phyloP scores from a whole-genome alignment of 2,113 vertebrate species.

The Ancistrus triradiatus region DNA sequence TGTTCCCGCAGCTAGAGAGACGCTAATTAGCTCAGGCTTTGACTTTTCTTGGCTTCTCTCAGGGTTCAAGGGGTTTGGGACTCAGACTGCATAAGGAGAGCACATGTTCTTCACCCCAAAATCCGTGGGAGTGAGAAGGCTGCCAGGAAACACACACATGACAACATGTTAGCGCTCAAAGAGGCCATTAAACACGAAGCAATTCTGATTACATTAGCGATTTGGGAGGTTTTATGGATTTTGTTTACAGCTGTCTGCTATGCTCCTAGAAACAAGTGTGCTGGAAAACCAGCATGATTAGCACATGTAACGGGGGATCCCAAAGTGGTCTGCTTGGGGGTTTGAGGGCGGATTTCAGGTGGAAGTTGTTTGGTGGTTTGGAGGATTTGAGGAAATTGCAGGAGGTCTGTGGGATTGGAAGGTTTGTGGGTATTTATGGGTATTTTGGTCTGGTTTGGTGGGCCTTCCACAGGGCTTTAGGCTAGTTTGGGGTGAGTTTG shows the following conservation, averaged over 20 bases:
- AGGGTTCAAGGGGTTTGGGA: neutral
- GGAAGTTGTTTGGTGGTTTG: too few species aligned
- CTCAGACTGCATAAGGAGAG: neutral
- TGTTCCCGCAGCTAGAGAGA: too few species aligned
- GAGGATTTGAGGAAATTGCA: too few species aligned
- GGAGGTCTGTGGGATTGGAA: too few species aligned
- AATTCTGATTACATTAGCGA: slow-evolving; percentile 24
- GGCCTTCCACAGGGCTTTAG: too few species aligned
- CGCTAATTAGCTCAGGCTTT: too few species aligned
- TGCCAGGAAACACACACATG: slow-evolving; percentile 29
- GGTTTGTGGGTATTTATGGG: too few species aligned
- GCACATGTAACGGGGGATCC: slow-evolving; percentile 25
- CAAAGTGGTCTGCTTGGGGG: too few species aligned
- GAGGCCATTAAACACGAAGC: slow-evolving; percentile 17
- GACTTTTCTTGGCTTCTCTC: too few species aligned
- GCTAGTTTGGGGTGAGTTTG: too few species aligned
- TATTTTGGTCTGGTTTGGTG: too few species aligned
- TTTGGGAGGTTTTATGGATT: slow-evolving; percentile 33
- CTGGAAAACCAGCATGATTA: slow-evolving; percentile 32
- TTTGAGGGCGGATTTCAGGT: too few species aligned
- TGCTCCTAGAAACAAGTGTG: slow-evolving; percentile 26
- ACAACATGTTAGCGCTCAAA: slow-evolving; percentile 1
- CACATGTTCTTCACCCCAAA: slow-evolving; percentile 21
- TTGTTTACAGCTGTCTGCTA: slow-evolving; percentile 29
- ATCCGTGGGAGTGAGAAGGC: slow-evolving; percentile 1